These are phyloP conservation scores for Salticus scenicus DNA, from an alignment of 2,888 invertebrate species.

Conservation along the genomic window DNA sequence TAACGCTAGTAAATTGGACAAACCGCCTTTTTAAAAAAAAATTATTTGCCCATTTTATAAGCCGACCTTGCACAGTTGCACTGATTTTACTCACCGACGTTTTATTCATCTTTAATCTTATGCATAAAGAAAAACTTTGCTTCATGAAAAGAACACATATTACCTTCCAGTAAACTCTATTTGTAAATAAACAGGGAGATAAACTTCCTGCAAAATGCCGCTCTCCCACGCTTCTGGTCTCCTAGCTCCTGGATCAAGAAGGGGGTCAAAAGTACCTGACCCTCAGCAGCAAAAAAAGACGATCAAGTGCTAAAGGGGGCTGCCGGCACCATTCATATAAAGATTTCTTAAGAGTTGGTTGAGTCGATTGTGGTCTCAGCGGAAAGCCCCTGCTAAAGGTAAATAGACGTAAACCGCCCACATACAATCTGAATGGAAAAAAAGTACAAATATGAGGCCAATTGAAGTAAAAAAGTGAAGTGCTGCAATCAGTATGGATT, in stretches of 20 bases:
- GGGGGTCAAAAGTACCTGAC: slow-evolving; percentile 61
- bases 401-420: slow-evolving; percentile 30
- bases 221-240: slow-evolving; percentile 46
- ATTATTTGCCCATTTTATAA: too few species aligned
- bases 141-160: slow-evolving; percentile 7
- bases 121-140: neutral
- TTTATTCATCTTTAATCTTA: neutral
- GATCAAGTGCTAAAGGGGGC: slow-evolving; percentile 43
- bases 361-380: slow-evolving; percentile 42
- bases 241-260: neutral
- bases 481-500: neutral
- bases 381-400: slow-evolving; percentile 17
- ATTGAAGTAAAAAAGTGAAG: slow-evolving; percentile 43
- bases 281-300: slow-evolving; percentile 31
- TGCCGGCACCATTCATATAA: neutral
- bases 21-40: too few species aligned
- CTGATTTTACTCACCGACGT: too few species aligned
- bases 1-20: too few species aligned
- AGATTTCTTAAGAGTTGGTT: slow-evolving; percentile 16
- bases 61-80: too few species aligned
- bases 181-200: slow-evolving; percentile 48
- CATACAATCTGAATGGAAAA: slow-evolving; percentile 13
- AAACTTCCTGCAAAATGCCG: slow-evolving; percentile 40
- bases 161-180: slow-evolving; percentile 37
- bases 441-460: slow-evolving; percentile 22